These are phyloP conservation scores for Narcine bancroftii DNA, from an alignment of 2,113 vertebrate genomes.

Conservation along the genomic window DNA sequence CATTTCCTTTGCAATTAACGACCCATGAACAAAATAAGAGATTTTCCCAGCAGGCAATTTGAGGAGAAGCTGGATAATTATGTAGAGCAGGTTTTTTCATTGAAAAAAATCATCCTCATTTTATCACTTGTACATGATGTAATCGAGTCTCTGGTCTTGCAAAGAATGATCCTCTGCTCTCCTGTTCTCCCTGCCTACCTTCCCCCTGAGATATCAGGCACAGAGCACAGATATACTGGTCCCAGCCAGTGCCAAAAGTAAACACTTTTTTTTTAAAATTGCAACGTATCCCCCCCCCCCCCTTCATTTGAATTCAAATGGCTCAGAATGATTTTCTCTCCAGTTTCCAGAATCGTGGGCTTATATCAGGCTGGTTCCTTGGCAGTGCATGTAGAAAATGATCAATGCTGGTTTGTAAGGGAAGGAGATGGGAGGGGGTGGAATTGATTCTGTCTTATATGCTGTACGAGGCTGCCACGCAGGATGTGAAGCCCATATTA, in stretches of 20 bases:
- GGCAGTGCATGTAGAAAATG: neutral
- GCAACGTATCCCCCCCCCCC: neutral
- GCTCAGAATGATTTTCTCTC: neutral
- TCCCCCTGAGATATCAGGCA: too few relatives aligned
- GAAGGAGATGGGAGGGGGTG: neutral
- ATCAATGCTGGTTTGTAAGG: conserved; percentile 15
- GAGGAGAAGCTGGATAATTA: neutral
- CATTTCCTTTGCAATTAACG: neutral
- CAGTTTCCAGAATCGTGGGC: neutral
- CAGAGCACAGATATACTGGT: neutral
- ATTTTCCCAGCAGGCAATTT: neutral
- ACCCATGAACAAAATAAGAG: neutral
- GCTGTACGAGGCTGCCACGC: neutral
- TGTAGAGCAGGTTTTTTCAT: neutral
- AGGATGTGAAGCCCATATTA: conserved; percentile 26
- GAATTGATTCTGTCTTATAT: conserved; percentile 19
- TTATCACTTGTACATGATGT: neutral
- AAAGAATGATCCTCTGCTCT: neutral
- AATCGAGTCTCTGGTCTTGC: neutral
- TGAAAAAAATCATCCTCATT: conserved; percentile 4
- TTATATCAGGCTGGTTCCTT: neutral
- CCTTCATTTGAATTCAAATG: neutral
- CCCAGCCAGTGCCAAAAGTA: neutral
- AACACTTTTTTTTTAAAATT: neutral
- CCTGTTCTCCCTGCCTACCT: neutral